Evolutionary conservation across 2,797 vertebrate species (phyloP), one percentile per base, ranked within the genome.

Genomic region (Cyclura pinguis): DNA sequence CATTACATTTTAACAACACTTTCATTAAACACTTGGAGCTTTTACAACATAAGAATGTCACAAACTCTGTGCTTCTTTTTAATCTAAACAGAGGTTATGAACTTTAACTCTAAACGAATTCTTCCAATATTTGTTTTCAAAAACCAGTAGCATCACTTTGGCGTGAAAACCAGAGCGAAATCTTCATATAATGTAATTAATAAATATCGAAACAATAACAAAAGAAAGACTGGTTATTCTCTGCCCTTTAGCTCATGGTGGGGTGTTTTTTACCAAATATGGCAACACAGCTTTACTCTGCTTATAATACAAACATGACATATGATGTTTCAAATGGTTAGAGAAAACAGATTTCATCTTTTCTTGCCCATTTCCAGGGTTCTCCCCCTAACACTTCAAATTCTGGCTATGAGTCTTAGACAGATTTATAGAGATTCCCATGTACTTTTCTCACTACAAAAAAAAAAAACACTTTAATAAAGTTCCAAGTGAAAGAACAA

Each of bases 221-320:
- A 62, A 95, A 64, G 76, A 92, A 90, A 93, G 91, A 93, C 95
- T 93, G 93, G 93, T 92, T 94, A 95, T 89, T 92, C 91, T 80
- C 59, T 93, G 88, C 94, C 74, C 91, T 96, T 96, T 95, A 95
- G 92, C 92, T 92, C 82, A 93, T 84, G 59, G 81, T 84, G 50
- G 80, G 94, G 92, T 93, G 24, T 95, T 94, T 95, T 97, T 97
- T 93, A 95, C 97, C 97, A 97, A 97, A 98, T 96, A 98, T 97
- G 97, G 97, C 80, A 94, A 97, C 90, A 93, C 94, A 96, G 93
- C 96, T 96, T 97, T 94, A 94, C 94, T 90, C 85, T 97, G 97
- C 97, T 97, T 97, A 97, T 90, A 97, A 95, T 93, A 93, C 94
- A 90, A 87, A 80, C 80, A 50, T 88, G 94, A 94, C 95, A 96